Conservation (phyloP, 2,888 invertebrate genomes). For the Incurvaria masculella region DNA sequence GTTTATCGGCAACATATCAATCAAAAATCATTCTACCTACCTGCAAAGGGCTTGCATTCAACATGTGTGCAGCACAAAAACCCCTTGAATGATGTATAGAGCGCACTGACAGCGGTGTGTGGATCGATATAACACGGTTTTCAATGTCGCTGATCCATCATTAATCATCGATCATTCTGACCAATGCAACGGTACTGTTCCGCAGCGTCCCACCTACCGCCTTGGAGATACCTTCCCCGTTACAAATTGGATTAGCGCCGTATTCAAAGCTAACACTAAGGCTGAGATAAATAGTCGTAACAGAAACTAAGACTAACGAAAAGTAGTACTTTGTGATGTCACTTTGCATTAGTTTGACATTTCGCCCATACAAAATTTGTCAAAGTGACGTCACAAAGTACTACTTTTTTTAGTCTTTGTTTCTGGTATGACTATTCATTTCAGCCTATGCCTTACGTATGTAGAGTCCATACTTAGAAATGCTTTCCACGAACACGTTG, state of each 20-base stretch:
- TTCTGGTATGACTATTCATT: no score
- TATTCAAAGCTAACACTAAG: not conserved
- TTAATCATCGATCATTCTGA: conserved; percentile 35
- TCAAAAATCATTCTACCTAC: not conserved
- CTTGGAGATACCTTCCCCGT: not conserved
- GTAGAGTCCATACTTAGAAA: no score
- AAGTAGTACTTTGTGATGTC: no score
- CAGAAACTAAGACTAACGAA: no score
- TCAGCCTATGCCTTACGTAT: no score
- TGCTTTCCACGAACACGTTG: no score
- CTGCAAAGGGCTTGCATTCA: not conserved
- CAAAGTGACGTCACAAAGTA: no score
- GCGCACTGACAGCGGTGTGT: not conserved
- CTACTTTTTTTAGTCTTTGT: no score
- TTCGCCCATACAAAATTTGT: no score
- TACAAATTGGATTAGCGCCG: not conserved
- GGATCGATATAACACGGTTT: conserved; percentile 20
- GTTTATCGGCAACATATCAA: not conserved
- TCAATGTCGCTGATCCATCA: conserved; percentile 26
- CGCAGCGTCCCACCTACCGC: no score
- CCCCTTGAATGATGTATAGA: not conserved
- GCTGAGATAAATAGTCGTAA: no score
- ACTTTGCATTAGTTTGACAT: no score
- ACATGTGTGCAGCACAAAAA: not conserved
- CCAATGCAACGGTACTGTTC: not conserved